Conservation (phyloP, 2,888 invertebrate genomes). For the Tuberolachnus salignus region DNA sequence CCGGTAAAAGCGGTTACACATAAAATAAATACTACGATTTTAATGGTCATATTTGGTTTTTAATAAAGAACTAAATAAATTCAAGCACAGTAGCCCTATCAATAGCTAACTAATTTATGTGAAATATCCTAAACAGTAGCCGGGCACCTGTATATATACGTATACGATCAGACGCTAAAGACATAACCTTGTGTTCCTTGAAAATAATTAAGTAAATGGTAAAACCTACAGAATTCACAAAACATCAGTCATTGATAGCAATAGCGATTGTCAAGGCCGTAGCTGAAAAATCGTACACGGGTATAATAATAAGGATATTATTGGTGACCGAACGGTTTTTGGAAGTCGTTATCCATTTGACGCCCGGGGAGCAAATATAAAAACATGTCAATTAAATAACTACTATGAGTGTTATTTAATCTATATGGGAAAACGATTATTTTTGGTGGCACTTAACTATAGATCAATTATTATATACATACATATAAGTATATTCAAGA, state of each 20-base stretch:
- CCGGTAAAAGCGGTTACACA: neutral
- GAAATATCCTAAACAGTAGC: neutral
- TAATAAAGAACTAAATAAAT: constrained; percentile 11
- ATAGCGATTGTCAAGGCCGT: constrained; percentile 22
- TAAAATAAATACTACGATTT: neutral
- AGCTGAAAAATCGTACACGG: neutral
- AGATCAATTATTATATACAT: too few species aligned
- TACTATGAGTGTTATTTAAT: neutral
- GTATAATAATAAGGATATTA: constrained; percentile 14
- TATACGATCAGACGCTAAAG: neutral
- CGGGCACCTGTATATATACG: constrained; percentile 13
- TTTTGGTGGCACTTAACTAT: neutral
- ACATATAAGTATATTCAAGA: neutral
- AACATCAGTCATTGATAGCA: neutral
- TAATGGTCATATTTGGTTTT: constrained; percentile 23
- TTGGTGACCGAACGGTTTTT: constrained; percentile 15
- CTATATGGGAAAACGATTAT: neutral
- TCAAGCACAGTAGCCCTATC: neutral
- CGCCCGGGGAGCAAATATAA: neutral
- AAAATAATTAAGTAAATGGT: neutral
- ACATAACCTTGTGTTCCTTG: constrained; percentile 17
- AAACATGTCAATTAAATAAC: constrained; percentile 16
- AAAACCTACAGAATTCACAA: neutral
- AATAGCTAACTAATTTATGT: constrained; percentile 13
- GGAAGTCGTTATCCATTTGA: neutral